These are phyloP conservation scores for Pseudachorutes palmiensis DNA, from an alignment of 1,140 invertebrate species.

Conservation along the genomic window DNA sequence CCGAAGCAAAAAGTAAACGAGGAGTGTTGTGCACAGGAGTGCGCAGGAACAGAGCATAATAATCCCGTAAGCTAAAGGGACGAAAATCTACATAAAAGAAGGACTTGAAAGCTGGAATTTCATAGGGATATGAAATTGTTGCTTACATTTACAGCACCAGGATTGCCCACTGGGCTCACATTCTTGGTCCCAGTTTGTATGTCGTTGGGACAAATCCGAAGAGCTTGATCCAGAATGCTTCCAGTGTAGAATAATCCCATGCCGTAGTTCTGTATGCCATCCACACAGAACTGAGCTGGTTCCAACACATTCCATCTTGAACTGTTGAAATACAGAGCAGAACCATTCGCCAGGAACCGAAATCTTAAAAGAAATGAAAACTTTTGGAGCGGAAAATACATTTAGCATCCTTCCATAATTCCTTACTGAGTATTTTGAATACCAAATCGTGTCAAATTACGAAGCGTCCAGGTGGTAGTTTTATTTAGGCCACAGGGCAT, in stretches of 20 bases:
- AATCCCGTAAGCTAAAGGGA: slow-evolving; percentile 2
- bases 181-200: neutral
- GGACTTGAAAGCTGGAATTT: neutral
- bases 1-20: slow-evolving; percentile 24
- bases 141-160: neutral
- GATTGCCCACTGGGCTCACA: neutral
- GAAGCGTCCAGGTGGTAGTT: neutral
- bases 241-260: slow-evolving; percentile 4
- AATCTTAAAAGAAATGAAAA: neutral
- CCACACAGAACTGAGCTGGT: neutral
- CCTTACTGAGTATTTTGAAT: neutral
- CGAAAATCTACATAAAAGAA: neutral
- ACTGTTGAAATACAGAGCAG: neutral
- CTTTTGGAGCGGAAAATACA: slow-evolving; percentile 1
- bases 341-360: neutral
- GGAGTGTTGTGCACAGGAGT: slow-evolving; percentile 17
- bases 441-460: neutral
- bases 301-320: neutral
- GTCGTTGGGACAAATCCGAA: neutral
- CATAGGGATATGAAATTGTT: no score
- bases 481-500: neutral
- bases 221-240: neutral
- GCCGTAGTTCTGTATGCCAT: slow-evolving; percentile 1
- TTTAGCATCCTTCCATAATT: neutral
- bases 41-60: slow-evolving; percentile 13